Percentiles rank a stretch among this genome's conserved stretches.
Conservation (phyloP, 2,888 invertebrate genomes). For the Dysmachus trigonus region DNA sequence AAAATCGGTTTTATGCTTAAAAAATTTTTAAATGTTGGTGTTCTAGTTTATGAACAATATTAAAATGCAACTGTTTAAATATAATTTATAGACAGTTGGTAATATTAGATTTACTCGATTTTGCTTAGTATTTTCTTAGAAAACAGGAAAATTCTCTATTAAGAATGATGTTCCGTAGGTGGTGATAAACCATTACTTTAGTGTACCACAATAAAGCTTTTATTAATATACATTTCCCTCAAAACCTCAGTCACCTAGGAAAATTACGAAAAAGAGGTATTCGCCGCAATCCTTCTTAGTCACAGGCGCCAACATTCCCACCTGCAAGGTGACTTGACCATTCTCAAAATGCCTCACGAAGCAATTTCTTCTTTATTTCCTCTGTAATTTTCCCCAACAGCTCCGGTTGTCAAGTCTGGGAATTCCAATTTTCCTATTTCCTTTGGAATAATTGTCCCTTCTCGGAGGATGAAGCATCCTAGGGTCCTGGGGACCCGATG, state of each 20-base stretch:
- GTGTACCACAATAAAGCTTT: background rate
- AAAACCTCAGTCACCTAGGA: background rate
- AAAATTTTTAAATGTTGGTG: too few species aligned
- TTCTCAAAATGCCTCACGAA: background rate
- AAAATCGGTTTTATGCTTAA: too few species aligned
- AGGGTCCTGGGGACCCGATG: background rate
- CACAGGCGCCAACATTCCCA: background rate
- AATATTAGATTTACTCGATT: too few species aligned
- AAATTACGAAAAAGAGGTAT: background rate
- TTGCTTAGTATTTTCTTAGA: too few species aligned
- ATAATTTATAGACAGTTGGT: too few species aligned
- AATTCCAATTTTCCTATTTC: background rate
- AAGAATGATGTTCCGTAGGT: too few species aligned
- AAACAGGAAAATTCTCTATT: too few species aligned
- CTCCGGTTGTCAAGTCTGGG: background rate
- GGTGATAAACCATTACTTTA: background rate
- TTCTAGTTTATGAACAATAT: too few species aligned
- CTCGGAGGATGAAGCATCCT: background rate
- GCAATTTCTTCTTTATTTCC: background rate
- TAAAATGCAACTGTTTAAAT: too few species aligned
- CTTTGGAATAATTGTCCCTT: background rate
- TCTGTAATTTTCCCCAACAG: background rate
- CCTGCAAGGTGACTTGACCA: background rate
- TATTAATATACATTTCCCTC: background rate
- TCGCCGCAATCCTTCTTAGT: background rate